Evolutionary conservation across 2,113 vertebrate genomes (phyloP).

Genomic region (Etia nguti): DNA sequence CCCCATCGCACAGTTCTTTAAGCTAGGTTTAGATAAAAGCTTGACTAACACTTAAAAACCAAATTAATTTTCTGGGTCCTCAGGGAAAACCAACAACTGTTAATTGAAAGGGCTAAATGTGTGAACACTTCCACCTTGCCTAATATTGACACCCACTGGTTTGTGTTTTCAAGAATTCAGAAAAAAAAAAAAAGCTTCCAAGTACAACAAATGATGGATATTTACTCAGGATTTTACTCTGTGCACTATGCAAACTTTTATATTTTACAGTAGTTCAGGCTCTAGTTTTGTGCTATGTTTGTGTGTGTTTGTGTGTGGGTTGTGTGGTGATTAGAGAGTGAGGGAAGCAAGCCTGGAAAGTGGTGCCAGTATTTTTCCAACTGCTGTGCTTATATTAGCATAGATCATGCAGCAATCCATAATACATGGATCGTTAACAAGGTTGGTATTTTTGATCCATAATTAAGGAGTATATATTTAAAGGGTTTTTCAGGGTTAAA

Average conservation of each 20-base stretch:
- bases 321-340: constrained; percentile 20
- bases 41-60: constrained; percentile 29
- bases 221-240: neutral
- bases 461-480: constrained; percentile 55
- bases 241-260: neutral
- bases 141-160: neutral
- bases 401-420: constrained; percentile 55
- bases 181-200: neutral
- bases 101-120: constrained; percentile 14
- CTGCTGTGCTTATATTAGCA: constrained; percentile 47
- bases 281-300: neutral
- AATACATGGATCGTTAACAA: constrained; percentile 58
- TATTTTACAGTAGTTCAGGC: neutral
- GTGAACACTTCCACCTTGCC: neutral
- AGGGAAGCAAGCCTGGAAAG: neutral
- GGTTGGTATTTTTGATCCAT: constrained; percentile 56
- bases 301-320: neutral
- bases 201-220: neutral
- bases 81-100: neutral
- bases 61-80: neutral
- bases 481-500: constrained; percentile 25
- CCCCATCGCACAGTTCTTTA: neutral
- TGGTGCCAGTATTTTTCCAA: constrained; percentile 27
- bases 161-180: neutral
- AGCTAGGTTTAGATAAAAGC: neutral